Evolutionary conservation across 2,888 invertebrate species (phyloP), one percentile per base, ranked within the genome.

Genomic region (Phytoseiulus persimilis): DNA sequence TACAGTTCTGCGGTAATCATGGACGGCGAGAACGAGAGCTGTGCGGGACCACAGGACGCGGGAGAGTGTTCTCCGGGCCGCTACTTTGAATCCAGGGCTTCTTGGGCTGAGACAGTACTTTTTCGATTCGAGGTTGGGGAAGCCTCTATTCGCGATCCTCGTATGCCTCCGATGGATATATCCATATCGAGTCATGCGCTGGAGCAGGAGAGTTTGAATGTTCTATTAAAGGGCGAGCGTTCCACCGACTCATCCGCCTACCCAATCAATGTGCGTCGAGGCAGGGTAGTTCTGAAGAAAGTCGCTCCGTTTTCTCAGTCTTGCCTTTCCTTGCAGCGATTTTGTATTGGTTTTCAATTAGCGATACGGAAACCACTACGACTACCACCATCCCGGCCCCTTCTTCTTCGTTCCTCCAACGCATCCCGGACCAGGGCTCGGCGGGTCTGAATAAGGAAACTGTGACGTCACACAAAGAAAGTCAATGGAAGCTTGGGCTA

Each of bases 301-400:
- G 65, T 65, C 65, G 14, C 65, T 65, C 18, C 65, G 23, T 65
- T 65, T 28, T 65, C 65, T 65, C 1, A 65, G 65, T 65, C 65
- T 65, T 65, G 65, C 65, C 65, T 14, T 65, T 65, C 65, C 9
- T 65, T 65, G 65, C 65, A 23, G 65, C 65, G 65, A 14, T 65
- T 65, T 28, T 65, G 28, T 65, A 65, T 65, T 65, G 65, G 65
- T 65, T 65, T 65, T 65, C 65, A 65, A 65, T 65, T 65, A 65
- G 65, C 65, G 65, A 65, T 65, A 65, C 65, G 65, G 65, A 65
- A 65, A 65, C 65, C 65, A 65, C 65, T 65, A 65, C 65, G 65
- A 65, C 65, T 28, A 65, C 14, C 65, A 28, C 65, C 28, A 39
- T 39, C 39, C 39, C 39, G 39, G 5, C 65, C 18, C 28, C 23